phyloP scores from a whole-genome alignment of 2,888 invertebrate species.

The Caenorhabditis doughertyi region DNA sequence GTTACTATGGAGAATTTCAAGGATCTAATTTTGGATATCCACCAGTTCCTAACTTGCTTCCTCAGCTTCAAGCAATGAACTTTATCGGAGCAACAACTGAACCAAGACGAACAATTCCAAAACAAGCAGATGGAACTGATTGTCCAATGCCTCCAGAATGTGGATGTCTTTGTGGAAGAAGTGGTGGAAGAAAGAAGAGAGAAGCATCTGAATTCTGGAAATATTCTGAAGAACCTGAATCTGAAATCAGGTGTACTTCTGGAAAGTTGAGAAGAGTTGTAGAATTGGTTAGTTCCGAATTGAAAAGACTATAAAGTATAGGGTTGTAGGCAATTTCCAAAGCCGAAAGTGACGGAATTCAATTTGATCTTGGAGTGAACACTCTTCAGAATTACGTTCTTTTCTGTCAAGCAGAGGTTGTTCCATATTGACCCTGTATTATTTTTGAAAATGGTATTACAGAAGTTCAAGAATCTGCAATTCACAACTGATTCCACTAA shows the following conservation, averaged over 20 bases:
- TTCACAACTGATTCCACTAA: slow-evolving; percentile 52
- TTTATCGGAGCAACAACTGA: slow-evolving; percentile 41
- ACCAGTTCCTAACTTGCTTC: slow-evolving; percentile 39
- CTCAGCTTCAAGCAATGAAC: slow-evolving; percentile 47
- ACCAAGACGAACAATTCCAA: slow-evolving; percentile 42
- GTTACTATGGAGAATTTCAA: slow-evolving; percentile 49
- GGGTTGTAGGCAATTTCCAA: slow-evolving; percentile 31
- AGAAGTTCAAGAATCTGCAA: slow-evolving; percentile 53
- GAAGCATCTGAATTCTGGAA: slow-evolving; percentile 22
- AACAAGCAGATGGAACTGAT: slow-evolving; percentile 55
- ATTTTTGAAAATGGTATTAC: neutral
- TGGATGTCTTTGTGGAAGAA: slow-evolving; percentile 56
- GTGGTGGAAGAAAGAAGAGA: slow-evolving; percentile 49
- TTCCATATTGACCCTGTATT: neutral
- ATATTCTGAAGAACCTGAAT: slow-evolving; percentile 18
- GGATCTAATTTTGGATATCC: slow-evolving; percentile 44
- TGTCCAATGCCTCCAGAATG: slow-evolving; percentile 59
- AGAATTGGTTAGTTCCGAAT: slow-evolving; percentile 17
- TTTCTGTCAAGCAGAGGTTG: slow-evolving; percentile 50
- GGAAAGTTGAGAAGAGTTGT: slow-evolving; percentile 46
- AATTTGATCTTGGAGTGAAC: slow-evolving; percentile 44
- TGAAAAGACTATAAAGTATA: neutral
- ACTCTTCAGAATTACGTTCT: slow-evolving; percentile 48
- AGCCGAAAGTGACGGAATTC: slow-evolving; percentile 10
- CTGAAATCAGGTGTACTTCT: slow-evolving; percentile 48